Conservation (phyloP, 2,888 invertebrate genomes). For the Agrotis segetum region DNA sequence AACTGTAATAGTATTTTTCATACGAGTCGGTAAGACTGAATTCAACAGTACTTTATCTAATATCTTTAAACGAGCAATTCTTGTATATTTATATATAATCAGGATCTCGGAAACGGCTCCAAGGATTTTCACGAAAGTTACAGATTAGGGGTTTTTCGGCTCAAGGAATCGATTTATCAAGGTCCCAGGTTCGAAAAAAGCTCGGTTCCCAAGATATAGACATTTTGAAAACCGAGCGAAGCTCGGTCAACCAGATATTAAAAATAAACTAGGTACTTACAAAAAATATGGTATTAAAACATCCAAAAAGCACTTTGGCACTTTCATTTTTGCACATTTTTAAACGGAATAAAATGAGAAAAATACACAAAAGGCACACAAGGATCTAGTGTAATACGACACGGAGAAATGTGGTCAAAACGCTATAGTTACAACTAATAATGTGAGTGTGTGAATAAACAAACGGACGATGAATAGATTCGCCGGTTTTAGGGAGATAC, state of each 20-base stretch:
- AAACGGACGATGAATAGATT: constrained; percentile 86
- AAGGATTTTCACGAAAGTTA: no score
- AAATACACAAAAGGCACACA: constrained; percentile 28
- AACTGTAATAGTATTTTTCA: no score
- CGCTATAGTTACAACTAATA: constrained; percentile 67
- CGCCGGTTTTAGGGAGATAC: constrained; percentile 90
- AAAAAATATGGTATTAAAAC: constrained; percentile 92
- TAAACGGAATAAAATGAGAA: constrained; percentile 18
- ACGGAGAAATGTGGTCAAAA: constrained; percentile 67
- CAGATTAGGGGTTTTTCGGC: no score
- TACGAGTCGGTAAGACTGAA: not conserved
- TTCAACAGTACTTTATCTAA: constrained; percentile 11
- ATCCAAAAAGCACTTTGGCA: constrained; percentile 92
- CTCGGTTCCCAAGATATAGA: no score
- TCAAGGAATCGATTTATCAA: no score
- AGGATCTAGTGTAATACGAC: constrained; percentile 46
- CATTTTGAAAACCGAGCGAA: no score
- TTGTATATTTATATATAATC: no score
- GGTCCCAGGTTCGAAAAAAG: no score
- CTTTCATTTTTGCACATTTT: constrained; percentile 84
- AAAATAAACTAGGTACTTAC: constrained; percentile 87
- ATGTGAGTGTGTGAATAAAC: constrained; percentile 82
- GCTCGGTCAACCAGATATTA: no score
- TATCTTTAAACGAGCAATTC: no score
- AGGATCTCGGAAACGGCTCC: no score